phyloP scores from a whole-genome alignment of 2,888 invertebrate genomes.

The Cenopis cana region DNA sequence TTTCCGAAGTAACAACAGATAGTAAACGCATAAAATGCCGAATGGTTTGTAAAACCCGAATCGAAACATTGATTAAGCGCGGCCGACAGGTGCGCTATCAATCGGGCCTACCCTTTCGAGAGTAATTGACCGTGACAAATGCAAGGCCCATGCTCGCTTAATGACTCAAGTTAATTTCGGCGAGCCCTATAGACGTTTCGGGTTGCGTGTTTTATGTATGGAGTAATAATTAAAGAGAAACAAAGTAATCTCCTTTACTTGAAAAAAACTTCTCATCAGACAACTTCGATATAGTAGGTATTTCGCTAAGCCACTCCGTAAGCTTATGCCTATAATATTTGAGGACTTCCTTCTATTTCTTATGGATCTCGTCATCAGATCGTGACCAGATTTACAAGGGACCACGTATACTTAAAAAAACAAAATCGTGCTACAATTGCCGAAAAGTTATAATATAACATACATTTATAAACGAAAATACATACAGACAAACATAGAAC shows the following conservation, averaged over 20 bases:
- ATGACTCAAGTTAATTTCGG: constrained; percentile 63
- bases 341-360: too few relatives aligned
- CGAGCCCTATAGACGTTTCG: constrained; percentile 27
- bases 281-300: too few relatives aligned
- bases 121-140: constrained; percentile 67
- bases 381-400: too few relatives aligned
- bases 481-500: too few relatives aligned
- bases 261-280: not conserved
- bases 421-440: too few relatives aligned
- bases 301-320: too few relatives aligned
- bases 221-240: constrained; percentile 23
- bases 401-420: too few relatives aligned
- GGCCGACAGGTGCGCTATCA: constrained; percentile 56
- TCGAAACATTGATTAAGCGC: constrained; percentile 49
- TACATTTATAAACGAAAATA: too few relatives aligned
- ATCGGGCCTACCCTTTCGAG: constrained; percentile 57
- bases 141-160: constrained; percentile 56
- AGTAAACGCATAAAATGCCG: constrained; percentile 23
- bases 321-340: too few relatives aligned
- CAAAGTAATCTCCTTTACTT: too few relatives aligned
- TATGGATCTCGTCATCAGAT: too few relatives aligned
- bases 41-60: constrained; percentile 11
- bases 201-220: constrained; percentile 30
- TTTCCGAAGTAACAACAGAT: not conserved
- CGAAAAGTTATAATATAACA: too few relatives aligned